Percentiles rank a stretch among this genome's conserved stretches.
phyloP scores from a whole-genome alignment of 1,140 invertebrate genomes.

The Lasaia peninsularis region DNA sequence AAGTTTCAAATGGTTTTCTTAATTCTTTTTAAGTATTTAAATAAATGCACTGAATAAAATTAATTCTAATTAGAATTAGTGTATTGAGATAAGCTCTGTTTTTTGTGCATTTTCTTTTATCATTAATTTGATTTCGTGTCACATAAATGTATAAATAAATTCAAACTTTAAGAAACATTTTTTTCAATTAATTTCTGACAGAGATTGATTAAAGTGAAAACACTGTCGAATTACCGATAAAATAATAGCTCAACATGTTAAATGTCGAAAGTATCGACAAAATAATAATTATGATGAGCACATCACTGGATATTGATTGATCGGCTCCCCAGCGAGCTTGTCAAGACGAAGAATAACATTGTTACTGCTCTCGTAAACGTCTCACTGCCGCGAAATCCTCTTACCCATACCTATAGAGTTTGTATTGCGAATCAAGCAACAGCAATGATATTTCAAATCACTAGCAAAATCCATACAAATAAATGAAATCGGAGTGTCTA shows the following conservation, averaged over 20 bases:
- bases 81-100: too few relatives aligned
- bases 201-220: too few relatives aligned
- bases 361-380: constrained; percentile 64
- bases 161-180: too few relatives aligned
- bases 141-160: too few relatives aligned
- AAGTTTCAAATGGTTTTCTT: too few relatives aligned
- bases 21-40: too few relatives aligned
- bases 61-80: too few relatives aligned
- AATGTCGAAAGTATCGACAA: neutral
- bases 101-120: too few relatives aligned
- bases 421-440: constrained; percentile 22
- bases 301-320: constrained; percentile 46
- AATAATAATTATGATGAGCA: neutral
- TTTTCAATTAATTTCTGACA: too few relatives aligned
- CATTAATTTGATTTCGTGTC: too few relatives aligned
- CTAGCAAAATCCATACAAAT: constrained; percentile 3
- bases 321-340: constrained; percentile 48
- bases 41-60: too few relatives aligned
- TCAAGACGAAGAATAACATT: constrained; percentile 70
- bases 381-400: constrained; percentile 56
- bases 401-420: constrained; percentile 45
- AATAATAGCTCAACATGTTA: neutral
- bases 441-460: constrained; percentile 5
- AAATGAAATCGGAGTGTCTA: neutral
- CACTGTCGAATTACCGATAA: too few relatives aligned